Evolutionary conservation across 2,113 vertebrate species (phyloP).

Genomic region (Bettongia penicillata): DNA sequence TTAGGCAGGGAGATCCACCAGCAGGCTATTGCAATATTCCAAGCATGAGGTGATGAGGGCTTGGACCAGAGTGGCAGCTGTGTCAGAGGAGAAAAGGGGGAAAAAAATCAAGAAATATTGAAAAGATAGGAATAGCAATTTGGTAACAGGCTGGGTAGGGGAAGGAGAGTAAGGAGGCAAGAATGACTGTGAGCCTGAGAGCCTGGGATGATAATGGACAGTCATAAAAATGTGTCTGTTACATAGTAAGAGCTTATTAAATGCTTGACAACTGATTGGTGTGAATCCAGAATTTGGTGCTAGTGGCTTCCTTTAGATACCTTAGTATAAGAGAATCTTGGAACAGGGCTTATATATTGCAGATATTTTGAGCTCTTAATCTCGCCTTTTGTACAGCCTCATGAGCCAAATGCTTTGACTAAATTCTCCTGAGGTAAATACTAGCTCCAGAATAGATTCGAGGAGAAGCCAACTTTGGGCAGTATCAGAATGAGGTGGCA

Average conservation of each 20-base stretch:
- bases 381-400: slow-evolving; percentile 72
- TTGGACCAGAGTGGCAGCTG: background rate
- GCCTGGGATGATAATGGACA: background rate
- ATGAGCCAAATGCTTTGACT: slow-evolving; percentile 71
- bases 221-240: background rate
- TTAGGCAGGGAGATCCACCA: background rate
- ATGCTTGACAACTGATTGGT: background rate
- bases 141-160: background rate
- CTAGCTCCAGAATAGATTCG: slow-evolving; percentile 65
- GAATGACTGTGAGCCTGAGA: background rate
- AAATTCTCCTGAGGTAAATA: slow-evolving; percentile 74
- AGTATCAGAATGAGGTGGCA: slow-evolving; percentile 66
- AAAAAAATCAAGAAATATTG: background rate
- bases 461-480: slow-evolving; percentile 67
- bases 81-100: background rate
- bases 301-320: slow-evolving; percentile 55
- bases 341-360: slow-evolving; percentile 57
- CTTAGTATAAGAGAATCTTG: slow-evolving; percentile 68
- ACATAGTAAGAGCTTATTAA: background rate
- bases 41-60: background rate
- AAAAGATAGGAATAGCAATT: background rate
- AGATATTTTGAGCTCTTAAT: slow-evolving; percentile 71
- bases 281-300: slow-evolving; percentile 18
- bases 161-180: background rate
- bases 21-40: background rate